Evolutionary conservation across 37 sponge, comb jelly and placozoan species (phyloP).

Genomic region (Diacarnus erythraeanus): DNA sequence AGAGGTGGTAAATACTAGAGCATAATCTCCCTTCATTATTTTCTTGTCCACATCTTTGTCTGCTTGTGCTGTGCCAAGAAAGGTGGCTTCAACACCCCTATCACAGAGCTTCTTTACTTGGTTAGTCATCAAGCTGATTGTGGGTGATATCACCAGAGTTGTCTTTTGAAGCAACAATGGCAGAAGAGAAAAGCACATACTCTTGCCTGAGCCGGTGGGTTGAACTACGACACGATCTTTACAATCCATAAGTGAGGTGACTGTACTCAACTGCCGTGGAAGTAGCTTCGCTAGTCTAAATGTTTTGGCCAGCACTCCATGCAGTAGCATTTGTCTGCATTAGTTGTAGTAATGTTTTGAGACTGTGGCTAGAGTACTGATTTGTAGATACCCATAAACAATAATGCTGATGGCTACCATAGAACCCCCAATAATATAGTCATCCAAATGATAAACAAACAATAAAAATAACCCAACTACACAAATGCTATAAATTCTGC

Average conservation of each 20-base stretch:
- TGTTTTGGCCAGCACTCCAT: conserved; percentile 9
- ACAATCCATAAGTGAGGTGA: neutral
- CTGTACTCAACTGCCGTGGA: conserved; percentile 4
- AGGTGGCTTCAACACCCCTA: neutral
- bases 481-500: too few relatives aligned
- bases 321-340: too few relatives aligned
- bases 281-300: conserved; percentile 12
- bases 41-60: neutral
- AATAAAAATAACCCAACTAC: too few relatives aligned
- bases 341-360: too few relatives aligned
- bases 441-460: too few relatives aligned
- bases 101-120: neutral
- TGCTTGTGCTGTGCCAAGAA: conserved; percentile 12
- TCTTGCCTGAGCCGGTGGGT: conserved; percentile 4
- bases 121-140: conserved; percentile 27
- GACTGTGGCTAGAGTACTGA: too few relatives aligned
- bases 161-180: conserved; percentile 4
- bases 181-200: conserved; percentile 8
- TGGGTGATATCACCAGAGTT: conserved; percentile 26
- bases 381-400: too few relatives aligned
- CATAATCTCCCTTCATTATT: conserved; percentile 7
- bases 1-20: conserved; percentile 7
- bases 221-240: neutral
- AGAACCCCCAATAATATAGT: too few relatives aligned
- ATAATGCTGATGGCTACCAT: too few relatives aligned